phyloP scores from a whole-genome alignment of 1,140 invertebrate genomes.

The Diachasmimorpha longicaudata region DNA sequence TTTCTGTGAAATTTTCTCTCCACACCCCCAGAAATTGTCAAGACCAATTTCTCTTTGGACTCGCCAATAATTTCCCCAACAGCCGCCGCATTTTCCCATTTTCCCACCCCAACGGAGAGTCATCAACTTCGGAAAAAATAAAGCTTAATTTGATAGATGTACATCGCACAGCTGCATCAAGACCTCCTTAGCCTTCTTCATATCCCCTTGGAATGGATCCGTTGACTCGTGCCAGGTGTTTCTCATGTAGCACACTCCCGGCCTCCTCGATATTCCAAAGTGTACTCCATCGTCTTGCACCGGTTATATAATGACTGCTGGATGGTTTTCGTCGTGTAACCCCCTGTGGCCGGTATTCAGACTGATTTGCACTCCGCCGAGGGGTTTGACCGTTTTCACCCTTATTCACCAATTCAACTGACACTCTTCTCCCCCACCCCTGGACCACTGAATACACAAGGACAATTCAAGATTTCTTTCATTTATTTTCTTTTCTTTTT shows the following conservation, averaged over 20 bases:
- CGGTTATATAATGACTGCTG: slow-evolving; percentile 13
- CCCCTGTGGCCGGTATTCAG: slow-evolving; percentile 4
- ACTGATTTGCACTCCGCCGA: slow-evolving; percentile 3
- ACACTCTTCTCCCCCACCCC: not conserved
- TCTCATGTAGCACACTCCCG: not conserved
- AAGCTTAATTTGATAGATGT: not conserved
- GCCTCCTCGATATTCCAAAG: not conserved
- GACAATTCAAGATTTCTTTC: not conserved
- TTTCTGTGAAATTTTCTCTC: too few relatives aligned
- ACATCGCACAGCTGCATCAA: slow-evolving; percentile 16
- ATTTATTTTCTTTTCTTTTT: slow-evolving; percentile 1
- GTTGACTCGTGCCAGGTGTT: slow-evolving; percentile 20
- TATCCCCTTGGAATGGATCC: not conserved
- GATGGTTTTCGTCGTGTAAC: not conserved
- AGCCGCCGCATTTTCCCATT: too few relatives aligned
- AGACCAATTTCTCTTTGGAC: too few relatives aligned
- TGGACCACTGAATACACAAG: not conserved
- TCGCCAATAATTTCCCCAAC: too few relatives aligned
- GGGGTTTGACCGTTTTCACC: slow-evolving; percentile 14
- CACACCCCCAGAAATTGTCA: too few relatives aligned
- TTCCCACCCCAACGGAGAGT: too few relatives aligned
- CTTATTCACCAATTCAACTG: not conserved
- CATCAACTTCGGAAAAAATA: not conserved
- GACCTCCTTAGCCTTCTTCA: not conserved
- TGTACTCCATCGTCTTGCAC: not conserved